These are phyloP conservation scores for Heliocidaris tuberculata DNA, from an alignment of 35 echinoderm and acorn worm genomes.

Conservation along the genomic window DNA sequence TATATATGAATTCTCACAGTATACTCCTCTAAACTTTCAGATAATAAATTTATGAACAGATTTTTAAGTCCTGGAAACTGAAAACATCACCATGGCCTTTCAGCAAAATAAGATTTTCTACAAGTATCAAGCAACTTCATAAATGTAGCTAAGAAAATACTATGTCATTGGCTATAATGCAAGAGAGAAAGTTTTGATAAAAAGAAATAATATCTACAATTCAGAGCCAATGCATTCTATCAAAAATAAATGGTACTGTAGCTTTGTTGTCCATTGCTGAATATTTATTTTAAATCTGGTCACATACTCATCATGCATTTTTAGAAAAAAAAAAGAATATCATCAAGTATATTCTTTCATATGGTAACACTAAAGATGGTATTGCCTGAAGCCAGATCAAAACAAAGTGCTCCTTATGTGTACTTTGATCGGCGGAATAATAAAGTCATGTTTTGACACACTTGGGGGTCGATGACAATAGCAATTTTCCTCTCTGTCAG, in stretches of 20 bases:
- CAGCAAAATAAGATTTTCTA: too few species aligned
- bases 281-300: background rate
- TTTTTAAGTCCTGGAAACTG: too few species aligned
- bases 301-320: too few species aligned
- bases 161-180: background rate
- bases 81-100: too few species aligned
- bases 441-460: slow-evolving; percentile 1
- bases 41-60: too few species aligned
- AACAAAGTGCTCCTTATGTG: background rate
- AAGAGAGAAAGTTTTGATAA: background rate
- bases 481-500: background rate
- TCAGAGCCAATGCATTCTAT: background rate
- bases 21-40: too few species aligned
- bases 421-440: background rate
- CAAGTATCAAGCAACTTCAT: too few species aligned
- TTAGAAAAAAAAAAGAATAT: too few species aligned
- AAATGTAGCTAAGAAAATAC: background rate
- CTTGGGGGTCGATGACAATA: background rate
- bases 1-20: too few species aligned
- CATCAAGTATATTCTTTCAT: background rate
- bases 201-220: background rate
- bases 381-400: background rate
- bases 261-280: background rate
- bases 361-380: background rate
- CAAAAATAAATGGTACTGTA: background rate